Conservation (phyloP, 2,113 vertebrate genomes). For the Felis catus region F.catus_Fca126_mat1.0 CM031411.1:4444501-4445000, state of each 20-base stretch:
- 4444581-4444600: constrained; percentile 95
- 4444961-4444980: not conserved
- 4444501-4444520: constrained; percentile 87
- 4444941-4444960: not conserved
- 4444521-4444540: constrained; percentile 97
- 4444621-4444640: not conserved
- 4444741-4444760: accelerated
- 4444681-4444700: accelerated
- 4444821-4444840: accelerated
- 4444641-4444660: accelerated
- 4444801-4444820: accelerated
- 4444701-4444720: accelerated
- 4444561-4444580: constrained; percentile 93
- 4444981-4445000: not conserved
- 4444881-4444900: not conserved
- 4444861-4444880: accelerated
- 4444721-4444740: accelerated
- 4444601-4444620: constrained; percentile 45
- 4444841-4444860: accelerated
- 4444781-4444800: accelerated
- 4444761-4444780: accelerated
- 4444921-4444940: not conserved
- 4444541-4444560: constrained; percentile 89
- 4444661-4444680: accelerated
- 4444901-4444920: not conserved